Percentiles rank a stretch among this genome's conserved stretches.
phyloP scores from a whole-genome alignment of 2,888 invertebrate species.

The Eupithecia insigniata region DNA sequence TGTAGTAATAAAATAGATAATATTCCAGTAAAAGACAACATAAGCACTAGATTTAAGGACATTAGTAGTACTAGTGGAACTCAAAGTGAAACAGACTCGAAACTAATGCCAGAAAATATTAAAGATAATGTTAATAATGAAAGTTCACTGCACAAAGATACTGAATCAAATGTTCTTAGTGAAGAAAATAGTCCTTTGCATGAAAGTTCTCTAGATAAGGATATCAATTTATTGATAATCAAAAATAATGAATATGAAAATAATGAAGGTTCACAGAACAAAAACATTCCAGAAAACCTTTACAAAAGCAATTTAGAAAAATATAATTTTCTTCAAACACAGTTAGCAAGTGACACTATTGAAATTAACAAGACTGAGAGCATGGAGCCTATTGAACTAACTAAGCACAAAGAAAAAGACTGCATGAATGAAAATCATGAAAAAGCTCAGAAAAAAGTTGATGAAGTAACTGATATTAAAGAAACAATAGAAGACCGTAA shows the following conservation, averaged over 20 bases:
- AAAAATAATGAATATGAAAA: conserved; percentile 25
- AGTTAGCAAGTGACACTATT: conserved; percentile 59
- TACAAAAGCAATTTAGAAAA: conserved; percentile 75
- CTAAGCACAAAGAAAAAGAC: conserved; percentile 53
- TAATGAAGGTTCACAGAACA: conserved; percentile 17
- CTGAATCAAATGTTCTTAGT: conserved; percentile 31
- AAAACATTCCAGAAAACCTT: conserved; percentile 59
- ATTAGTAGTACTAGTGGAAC: conserved; percentile 54
- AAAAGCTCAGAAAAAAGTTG: conserved; percentile 42
- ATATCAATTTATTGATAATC: conserved; percentile 32
- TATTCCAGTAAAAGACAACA: conserved; percentile 68
- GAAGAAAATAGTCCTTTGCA: conserved; percentile 16
- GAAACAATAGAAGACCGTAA: conserved; percentile 60
- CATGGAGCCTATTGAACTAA: conserved; percentile 49
- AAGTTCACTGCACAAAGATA: conserved; percentile 34
- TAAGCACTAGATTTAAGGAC: conserved; percentile 62
- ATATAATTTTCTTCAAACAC: conserved; percentile 77
- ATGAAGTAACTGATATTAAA: conserved; percentile 39
- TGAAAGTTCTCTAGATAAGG: conserved; percentile 27
- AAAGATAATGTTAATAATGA: conserved; percentile 35
- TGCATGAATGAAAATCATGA: conserved; percentile 44
- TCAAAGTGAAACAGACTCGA: conserved; percentile 54
- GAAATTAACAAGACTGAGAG: conserved; percentile 52
- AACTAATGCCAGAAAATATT: conserved; percentile 40
- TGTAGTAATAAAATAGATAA: conserved; percentile 68